These are phyloP conservation scores for Tragelaphus eurycerus DNA, from an alignment of 2,797 vertebrate species.

Conservation along the genomic window DNA sequence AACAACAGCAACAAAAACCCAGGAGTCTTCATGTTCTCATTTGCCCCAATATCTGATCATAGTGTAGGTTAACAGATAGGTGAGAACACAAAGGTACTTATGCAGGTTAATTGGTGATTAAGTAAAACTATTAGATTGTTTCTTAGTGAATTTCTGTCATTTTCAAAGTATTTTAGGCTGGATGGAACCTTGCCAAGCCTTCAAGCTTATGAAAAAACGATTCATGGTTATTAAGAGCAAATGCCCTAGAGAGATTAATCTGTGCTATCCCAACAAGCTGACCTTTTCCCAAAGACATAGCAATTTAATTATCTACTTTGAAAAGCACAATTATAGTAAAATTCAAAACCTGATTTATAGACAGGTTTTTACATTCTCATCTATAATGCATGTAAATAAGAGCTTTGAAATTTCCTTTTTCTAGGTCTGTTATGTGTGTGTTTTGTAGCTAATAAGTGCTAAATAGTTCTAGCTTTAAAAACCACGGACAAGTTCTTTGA, in stretches of 20 bases:
- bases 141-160: constrained; percentile 80
- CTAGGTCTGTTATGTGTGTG: not conserved
- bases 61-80: constrained; percentile 65
- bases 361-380: constrained; percentile 78
- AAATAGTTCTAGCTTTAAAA: constrained; percentile 17
- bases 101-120: constrained; percentile 83
- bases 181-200: constrained; percentile 81
- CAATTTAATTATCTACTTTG: constrained; percentile 86
- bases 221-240: constrained; percentile 84
- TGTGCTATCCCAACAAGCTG: constrained; percentile 82
- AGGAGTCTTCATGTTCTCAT: not conserved
- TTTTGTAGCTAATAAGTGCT: not conserved
- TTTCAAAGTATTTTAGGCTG: constrained; percentile 80
- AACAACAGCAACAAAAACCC: not conserved
- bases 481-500: not conserved
- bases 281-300: constrained; percentile 83
- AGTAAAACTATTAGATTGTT: constrained; percentile 78
- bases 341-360: constrained; percentile 82
- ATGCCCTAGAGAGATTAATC: constrained; percentile 84
- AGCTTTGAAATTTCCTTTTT: not conserved
- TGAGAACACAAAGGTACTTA: constrained; percentile 70
- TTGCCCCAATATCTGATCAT: constrained; percentile 11
- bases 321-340: constrained; percentile 84
- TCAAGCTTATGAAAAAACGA: constrained; percentile 81
- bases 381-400: constrained; percentile 77